Percentiles rank a stretch among this genome's conserved stretches.
Evolutionary conservation across 2,113 vertebrate genomes (phyloP).

Genomic region (Azemiops feae): DNA sequence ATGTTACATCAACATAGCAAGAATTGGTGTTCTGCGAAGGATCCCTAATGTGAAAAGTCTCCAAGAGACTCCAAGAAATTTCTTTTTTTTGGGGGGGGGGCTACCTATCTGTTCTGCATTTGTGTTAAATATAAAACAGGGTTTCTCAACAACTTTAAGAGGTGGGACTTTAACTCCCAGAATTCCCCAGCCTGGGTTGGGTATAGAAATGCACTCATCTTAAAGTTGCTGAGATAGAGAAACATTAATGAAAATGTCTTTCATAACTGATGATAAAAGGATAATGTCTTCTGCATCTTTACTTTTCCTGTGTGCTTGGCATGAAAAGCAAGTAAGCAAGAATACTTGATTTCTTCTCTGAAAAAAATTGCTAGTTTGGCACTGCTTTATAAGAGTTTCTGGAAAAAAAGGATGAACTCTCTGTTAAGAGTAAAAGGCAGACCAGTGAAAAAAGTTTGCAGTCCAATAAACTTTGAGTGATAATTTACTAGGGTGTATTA

Average conservation of each 20-base stretch:
- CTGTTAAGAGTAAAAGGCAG: neutral
- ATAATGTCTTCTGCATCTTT: neutral
- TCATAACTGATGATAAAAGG: neutral
- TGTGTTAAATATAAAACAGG: neutral
- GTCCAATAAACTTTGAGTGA: neutral
- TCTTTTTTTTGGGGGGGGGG: neutral
- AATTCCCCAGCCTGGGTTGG: neutral
- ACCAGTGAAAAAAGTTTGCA: neutral
- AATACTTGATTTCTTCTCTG: neutral
- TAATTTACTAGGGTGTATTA: neutral
- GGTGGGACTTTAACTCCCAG: neutral
- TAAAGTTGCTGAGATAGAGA: neutral
- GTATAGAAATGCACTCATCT: neutral
- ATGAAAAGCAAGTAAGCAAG: neutral
- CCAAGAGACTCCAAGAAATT: too few relatives aligned
- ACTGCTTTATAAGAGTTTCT: neutral
- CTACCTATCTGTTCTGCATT: neutral
- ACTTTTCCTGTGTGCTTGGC: neutral
- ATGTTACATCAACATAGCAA: neutral
- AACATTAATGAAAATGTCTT: neutral
- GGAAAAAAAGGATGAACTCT: neutral
- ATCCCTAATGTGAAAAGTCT: neutral
- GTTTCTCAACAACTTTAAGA: neutral
- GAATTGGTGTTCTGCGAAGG: neutral
- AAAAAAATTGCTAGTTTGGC: neutral